Percentiles rank a stretch among this genome's conserved stretches.
phyloP scores from a whole-genome alignment of 2,888 invertebrate genomes.

The Drosophila trichaetosa region DNA sequence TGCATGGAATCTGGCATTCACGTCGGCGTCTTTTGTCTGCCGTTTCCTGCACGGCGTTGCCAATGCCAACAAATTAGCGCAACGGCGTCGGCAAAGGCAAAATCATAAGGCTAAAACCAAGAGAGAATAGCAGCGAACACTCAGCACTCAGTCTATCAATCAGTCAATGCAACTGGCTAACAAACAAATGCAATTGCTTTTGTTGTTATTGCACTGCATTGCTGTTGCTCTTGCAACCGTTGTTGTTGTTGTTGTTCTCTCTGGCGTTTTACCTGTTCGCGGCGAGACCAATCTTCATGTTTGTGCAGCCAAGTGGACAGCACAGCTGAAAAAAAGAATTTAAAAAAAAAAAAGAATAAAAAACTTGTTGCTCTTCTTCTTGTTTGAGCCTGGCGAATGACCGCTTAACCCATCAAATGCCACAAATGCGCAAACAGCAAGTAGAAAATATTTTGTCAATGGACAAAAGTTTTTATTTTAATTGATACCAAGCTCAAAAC shows the following conservation, averaged over 20 bases:
- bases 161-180: conserved; percentile 68
- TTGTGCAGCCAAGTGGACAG: conserved; percentile 59
- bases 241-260: conserved; percentile 11
- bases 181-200: conserved; percentile 67
- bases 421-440: conserved; percentile 27
- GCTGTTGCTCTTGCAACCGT: conserved; percentile 3
- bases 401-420: conserved; percentile 63
- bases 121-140: conserved; percentile 24
- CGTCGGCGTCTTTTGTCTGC: conserved; percentile 70
- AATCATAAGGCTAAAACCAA: conserved; percentile 68
- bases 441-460: conserved; percentile 36
- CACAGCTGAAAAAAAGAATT: conserved; percentile 3
- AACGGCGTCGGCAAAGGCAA: conserved; percentile 63
- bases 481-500: conserved; percentile 25
- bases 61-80: conserved; percentile 77
- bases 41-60: conserved; percentile 60
- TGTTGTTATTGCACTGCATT: conserved; percentile 34
- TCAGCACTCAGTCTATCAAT: conserved; percentile 71
- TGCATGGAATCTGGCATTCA: conserved; percentile 63
- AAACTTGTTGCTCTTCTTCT: conserved; percentile 59
- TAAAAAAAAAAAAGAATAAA: not conserved
- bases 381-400: conserved; percentile 64
- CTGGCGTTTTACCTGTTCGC: conserved; percentile 39
- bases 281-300: conserved; percentile 56
- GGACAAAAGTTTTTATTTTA: conserved; percentile 24